A percentile compares a stretch with the other conserved stretches of the same genome.
phyloP scores from a whole-genome alignment of 2,797 vertebrate species.

The Cryptoprocta ferox region DNA sequence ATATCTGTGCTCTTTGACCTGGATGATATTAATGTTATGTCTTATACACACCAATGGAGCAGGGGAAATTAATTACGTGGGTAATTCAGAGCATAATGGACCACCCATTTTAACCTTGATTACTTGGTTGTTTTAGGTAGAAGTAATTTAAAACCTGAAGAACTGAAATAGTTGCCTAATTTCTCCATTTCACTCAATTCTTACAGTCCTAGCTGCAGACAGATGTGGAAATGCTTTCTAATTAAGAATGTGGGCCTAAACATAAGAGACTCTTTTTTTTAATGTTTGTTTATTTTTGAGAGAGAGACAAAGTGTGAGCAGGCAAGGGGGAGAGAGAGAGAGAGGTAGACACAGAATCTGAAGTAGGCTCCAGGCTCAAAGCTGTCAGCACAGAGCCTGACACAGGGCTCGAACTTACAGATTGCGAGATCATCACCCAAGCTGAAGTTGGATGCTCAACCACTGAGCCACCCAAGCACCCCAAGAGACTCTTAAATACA shows the following conservation, averaged over 20 bases:
- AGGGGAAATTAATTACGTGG: background rate
- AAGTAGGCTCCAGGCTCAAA: too few relatives aligned
- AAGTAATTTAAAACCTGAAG: constrained; percentile 33
- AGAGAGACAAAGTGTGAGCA: too few relatives aligned
- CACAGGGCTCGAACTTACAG: too few relatives aligned
- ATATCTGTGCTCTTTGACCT: constrained; percentile 23
- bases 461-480: too few relatives aligned
- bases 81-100: constrained; percentile 18
- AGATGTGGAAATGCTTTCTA: background rate
- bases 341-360: too few relatives aligned
- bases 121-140: constrained; percentile 48
- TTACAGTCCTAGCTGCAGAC: background rate
- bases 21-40: background rate
- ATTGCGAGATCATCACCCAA: too few relatives aligned
- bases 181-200: background rate
- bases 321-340: too few relatives aligned
- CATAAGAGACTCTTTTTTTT: too few relatives aligned
- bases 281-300: too few relatives aligned
- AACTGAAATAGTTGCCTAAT: constrained; percentile 39
- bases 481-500: too few relatives aligned
- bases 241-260: background rate
- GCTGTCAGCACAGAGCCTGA: too few relatives aligned
- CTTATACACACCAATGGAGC: background rate
- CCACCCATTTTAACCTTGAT: constrained; percentile 21
- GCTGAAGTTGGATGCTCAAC: too few relatives aligned